These are phyloP conservation scores for Peromyscus nudipes DNA, from an alignment of 2,797 vertebrate genomes.

Conservation along the genomic window DNA sequence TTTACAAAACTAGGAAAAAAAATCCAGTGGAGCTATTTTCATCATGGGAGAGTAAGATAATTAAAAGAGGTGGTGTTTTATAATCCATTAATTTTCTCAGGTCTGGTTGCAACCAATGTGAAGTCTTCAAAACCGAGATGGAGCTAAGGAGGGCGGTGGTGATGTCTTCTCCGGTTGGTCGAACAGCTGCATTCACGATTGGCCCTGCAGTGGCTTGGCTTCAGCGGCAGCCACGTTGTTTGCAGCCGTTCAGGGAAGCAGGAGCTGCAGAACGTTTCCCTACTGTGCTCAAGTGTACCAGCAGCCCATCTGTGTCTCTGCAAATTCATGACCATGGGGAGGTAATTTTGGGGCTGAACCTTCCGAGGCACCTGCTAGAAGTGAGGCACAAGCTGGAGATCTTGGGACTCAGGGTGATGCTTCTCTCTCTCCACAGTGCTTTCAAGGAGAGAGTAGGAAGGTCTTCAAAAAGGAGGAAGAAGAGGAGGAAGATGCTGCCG, in stretches of 20 bases:
- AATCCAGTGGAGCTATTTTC: constrained; percentile 26
- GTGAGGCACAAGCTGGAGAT: background rate
- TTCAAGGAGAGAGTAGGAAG: background rate
- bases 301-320: background rate
- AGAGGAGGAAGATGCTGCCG: no score
- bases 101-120: background rate
- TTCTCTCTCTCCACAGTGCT: background rate
- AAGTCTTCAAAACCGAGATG: background rate
- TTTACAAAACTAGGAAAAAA: constrained; percentile 17
- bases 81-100: background rate
- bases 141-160: background rate
- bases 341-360: background rate
- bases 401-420: background rate
- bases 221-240: fast-evolving
- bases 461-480: background rate
- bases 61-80: background rate
- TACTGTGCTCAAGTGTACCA: background rate
- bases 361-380: background rate
- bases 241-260: background rate
- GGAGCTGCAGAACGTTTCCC: background rate
- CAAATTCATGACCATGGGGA: background rate
- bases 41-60: background rate
- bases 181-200: background rate
- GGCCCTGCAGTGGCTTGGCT: background rate
- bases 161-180: background rate